Conservation (phyloP, 2,113 vertebrate genomes). For the Cephalopholis sonnerati region DNA sequence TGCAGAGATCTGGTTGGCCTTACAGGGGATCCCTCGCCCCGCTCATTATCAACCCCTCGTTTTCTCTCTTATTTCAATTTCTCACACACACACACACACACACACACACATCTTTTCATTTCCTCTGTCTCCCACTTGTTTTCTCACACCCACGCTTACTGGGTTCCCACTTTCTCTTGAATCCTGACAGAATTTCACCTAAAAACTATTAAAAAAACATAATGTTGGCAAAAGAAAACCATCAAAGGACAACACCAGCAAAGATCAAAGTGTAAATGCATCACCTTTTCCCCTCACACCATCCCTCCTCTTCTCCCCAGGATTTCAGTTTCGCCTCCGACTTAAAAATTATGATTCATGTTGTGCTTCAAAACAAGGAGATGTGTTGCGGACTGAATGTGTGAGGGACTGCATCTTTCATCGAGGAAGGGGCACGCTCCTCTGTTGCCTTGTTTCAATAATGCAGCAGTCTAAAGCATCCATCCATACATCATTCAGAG, state of each 20-base stretch:
- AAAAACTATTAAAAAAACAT: not conserved
- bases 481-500: slow-evolving; percentile 53
- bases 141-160: not conserved
- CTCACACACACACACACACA: not conserved
- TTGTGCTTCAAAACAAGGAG: slow-evolving; percentile 5
- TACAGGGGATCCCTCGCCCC: slow-evolving; percentile 24
- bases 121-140: not conserved
- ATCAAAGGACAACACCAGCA: not conserved
- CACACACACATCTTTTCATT: not conserved
- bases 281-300: not conserved
- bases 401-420: not conserved
- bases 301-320: not conserved
- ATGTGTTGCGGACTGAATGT: not conserved
- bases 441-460: slow-evolving; percentile 50
- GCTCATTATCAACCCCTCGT: slow-evolving; percentile 11
- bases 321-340: not conserved
- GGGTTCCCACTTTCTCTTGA: not conserved
- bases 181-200: not conserved
- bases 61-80: not conserved
- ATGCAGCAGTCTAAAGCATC: slow-evolving; percentile 48
- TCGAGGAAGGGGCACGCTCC: not conserved
- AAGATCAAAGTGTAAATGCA: not conserved
- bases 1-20: slow-evolving; percentile 38
- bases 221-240: not conserved
- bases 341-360: slow-evolving; percentile 10